Conservation (phyloP, 2,888 invertebrate genomes). For the Sabatieria punctata region DNA sequence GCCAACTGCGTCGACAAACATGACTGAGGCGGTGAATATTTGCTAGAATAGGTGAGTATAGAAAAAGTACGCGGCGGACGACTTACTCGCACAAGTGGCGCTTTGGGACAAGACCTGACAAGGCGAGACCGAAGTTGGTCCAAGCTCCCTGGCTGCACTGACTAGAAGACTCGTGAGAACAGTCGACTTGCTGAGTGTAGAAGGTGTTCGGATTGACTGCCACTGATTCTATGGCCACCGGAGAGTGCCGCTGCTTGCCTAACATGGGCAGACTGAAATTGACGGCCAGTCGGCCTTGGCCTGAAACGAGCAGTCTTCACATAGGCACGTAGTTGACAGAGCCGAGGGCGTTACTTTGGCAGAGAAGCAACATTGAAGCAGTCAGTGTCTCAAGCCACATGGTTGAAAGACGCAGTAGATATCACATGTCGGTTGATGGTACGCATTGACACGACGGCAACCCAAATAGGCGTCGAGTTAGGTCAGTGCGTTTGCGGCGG, state of each 20-base stretch:
- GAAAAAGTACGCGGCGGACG: background rate
- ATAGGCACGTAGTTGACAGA: background rate
- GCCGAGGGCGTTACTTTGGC: background rate
- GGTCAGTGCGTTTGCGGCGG: too few species aligned
- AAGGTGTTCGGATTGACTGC: background rate
- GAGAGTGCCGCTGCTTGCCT: background rate
- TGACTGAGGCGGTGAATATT: background rate
- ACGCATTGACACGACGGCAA: too few species aligned
- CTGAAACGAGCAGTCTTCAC: too few species aligned
- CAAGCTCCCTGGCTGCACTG: background rate
- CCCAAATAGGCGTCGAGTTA: too few species aligned
- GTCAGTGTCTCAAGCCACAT: too few species aligned
- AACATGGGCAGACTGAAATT: too few species aligned
- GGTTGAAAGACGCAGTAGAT: too few species aligned
- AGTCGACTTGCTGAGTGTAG: background rate
- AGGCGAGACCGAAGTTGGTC: background rate
- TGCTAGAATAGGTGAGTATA: background rate
- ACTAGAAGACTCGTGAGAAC: background rate
- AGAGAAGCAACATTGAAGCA: too few species aligned
- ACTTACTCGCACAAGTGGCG: background rate
- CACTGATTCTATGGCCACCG: background rate
- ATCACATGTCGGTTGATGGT: too few species aligned
- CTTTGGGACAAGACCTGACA: background rate
- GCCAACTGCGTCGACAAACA: background rate
- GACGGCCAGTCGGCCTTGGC: too few species aligned